These are phyloP conservation scores for Coenonympha arcania DNA, from an alignment of 2,888 invertebrate genomes.

Conservation along the genomic window DNA sequence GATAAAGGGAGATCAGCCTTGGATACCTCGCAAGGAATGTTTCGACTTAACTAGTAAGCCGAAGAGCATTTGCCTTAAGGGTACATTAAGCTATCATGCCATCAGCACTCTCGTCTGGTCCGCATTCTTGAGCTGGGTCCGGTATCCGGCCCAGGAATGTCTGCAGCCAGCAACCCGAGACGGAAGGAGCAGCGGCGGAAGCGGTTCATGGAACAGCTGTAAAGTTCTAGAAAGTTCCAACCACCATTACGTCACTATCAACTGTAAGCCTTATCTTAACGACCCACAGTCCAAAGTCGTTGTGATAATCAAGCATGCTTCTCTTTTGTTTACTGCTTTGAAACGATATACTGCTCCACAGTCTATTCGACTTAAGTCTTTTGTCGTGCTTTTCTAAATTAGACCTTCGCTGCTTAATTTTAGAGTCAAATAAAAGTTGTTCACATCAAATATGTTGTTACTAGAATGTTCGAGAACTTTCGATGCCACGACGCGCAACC, in stretches of 20 bases:
- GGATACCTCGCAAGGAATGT: conserved; percentile 42
- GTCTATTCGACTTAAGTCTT: conserved; percentile 31
- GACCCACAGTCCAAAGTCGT: conserved; percentile 27
- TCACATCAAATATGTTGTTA: conserved; percentile 24
- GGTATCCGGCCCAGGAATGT: conserved; percentile 64
- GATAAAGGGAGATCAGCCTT: conserved; percentile 37
- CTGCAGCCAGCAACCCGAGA: conserved; percentile 68
- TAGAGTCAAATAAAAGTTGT: conserved; percentile 28
- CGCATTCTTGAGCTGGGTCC: conserved; percentile 62
- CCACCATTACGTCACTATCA: conserved; percentile 12
- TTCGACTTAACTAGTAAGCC: too few species aligned
- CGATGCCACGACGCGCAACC: conserved; percentile 61
- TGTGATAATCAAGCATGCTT: conserved; percentile 27
- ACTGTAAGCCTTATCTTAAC: conserved; percentile 31
- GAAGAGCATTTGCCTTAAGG: conserved; percentile 37
- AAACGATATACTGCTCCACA: conserved; percentile 37
- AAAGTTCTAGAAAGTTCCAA: conserved; percentile 35
- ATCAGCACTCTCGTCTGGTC: conserved; percentile 56
- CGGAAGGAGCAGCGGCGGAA: conserved; percentile 71
- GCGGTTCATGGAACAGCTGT: conserved; percentile 63
- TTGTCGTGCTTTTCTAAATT: conserved; percentile 15
- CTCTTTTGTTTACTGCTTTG: conserved; percentile 30
- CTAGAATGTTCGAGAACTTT: conserved; percentile 41
- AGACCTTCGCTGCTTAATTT: neutral
- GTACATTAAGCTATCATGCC: conserved; percentile 64